Evolutionary conservation across 2,888 invertebrate species (phyloP), one percentile per base, ranked within the genome.

Genomic region (Tinea pellionella): DNA sequence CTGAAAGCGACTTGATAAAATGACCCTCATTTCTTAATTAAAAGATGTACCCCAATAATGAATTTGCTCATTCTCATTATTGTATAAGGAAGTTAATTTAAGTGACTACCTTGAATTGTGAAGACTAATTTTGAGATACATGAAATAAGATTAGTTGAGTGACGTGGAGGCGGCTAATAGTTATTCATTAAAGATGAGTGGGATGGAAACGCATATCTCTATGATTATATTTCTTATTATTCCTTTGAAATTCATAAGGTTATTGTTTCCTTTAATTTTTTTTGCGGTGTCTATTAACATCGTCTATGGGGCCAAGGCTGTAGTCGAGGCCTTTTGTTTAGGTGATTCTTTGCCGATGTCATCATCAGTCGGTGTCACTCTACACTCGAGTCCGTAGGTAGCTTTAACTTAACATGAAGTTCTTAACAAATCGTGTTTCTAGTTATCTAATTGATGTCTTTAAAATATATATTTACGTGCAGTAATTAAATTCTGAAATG

Each of bases 221-320:
- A 47, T 37, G 37, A 37, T 53, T 16, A 16, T 53, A 53, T 53
- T 53, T 7, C 53, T 51, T 13, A 51, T 16, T 51, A 51, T n/a
- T 16, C 16, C 13, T 53, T 53, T 53, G 53, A 32, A 57, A 57
- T 57, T 57, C 57, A 57, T 57, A 57, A 57, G 57, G 57, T 57
- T 57, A 57, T 57, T 57, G 57, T 57, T 57, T 57, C 57, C 57
- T 57, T 32, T 57, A 15, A 32, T 13, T 57, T 30, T n/a, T 57
- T 57, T 57, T 57, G 30, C 32, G 19, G 4, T 57, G 57, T 57
- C 12, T 32, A 32, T 57, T 57, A 57, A 8, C 32, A 13, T 9
- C 32, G 32, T 57, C 57, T 55, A 32, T 32, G 32, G 32, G 57
- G 57, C 57, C 57, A 57, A 57, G 57, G 57, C 15, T 57, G 32